Evolutionary conservation across 2,888 invertebrate genomes (phyloP), one percentile per base, ranked within the genome.

Genomic region (Hedya salicella): DNA sequence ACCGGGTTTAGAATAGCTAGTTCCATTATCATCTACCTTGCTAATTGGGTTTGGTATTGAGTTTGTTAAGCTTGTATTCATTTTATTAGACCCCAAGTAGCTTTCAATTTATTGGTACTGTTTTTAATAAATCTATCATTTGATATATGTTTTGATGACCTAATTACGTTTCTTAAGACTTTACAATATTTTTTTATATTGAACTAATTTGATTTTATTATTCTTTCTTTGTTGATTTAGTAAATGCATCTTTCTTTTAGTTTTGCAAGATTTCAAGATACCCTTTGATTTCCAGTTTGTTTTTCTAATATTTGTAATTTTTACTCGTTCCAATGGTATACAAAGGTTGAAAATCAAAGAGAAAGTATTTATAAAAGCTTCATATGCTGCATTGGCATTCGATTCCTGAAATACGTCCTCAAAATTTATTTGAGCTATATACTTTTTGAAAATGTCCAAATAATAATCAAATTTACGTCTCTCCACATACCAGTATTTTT

Each of bases 251-350:
- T n/a, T 13, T n/a, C 40, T 13, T 40, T 40, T 40, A 13, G 5
- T 40, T n/a, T 40, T 40, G n/a, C 40, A 40, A 3, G 40, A 40
- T 40, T n/a, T 40, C n/a, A n/a, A n/a, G n/a, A n/a, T n/a, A n/a
- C n/a, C n/a, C n/a, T 5, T 25, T 1, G n/a, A 40, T 40, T 40
- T 40, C 14, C 40, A 25, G n/a, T 40, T 40, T 0, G 40, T 3
- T 6, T 6, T 25, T 40, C n/a, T 40, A n/a, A n/a, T 40, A 3
- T 9, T 3, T n/a, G 39, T 9, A 13, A 39, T n/a, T 39, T 39
- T 39, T 9, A 39, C 39, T 39, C 39, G 5, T 39, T 39, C 39
- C n/a, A 39, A 11, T n/a, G 39, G 39, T 9, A 39, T n/a, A 39
- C 39, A 39, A 39, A 39, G 39, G 8, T 39, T 11, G 9, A 8